These are phyloP conservation scores for Sinocyclocheilus grahami DNA, from an alignment of 2,113 vertebrate genomes.

Conservation along the genomic window DNA sequence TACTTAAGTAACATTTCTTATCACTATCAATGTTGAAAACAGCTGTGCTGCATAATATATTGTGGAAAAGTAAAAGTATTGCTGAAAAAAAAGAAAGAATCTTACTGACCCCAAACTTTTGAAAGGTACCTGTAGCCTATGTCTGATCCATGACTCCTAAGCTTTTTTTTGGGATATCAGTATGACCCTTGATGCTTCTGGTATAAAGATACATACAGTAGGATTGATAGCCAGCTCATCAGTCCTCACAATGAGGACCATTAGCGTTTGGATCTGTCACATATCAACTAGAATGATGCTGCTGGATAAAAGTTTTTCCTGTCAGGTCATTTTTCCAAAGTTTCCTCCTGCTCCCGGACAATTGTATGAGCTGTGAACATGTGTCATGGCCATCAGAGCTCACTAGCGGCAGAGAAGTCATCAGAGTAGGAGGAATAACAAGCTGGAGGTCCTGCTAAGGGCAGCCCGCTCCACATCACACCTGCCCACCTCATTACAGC, in stretches of 20 bases:
- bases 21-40: neutral
- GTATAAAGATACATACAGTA: neutral
- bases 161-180: neutral
- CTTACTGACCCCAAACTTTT: neutral
- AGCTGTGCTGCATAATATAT: neutral
- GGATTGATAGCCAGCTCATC: neutral
- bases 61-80: neutral
- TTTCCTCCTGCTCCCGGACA: slow-evolving; percentile 6
- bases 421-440: slow-evolving; percentile 52
- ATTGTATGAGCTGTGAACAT: slow-evolving; percentile 33
- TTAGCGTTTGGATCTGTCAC: slow-evolving; percentile 9
- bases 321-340: slow-evolving; percentile 22
- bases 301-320: slow-evolving; percentile 13
- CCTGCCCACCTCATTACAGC: slow-evolving; percentile 58
- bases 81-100: neutral
- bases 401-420: slow-evolving; percentile 22
- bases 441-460: slow-evolving; percentile 51
- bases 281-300: slow-evolving; percentile 14
- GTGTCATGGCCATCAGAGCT: slow-evolving; percentile 39
- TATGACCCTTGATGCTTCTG: neutral
- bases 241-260: neutral
- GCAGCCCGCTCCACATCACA: slow-evolving; percentile 50
- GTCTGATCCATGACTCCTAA: neutral
- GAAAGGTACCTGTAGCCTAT: neutral
- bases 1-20: neutral